Conservation (phyloP, 2,113 vertebrate genomes). For the Protobothrops flavoviridis region DNA sequence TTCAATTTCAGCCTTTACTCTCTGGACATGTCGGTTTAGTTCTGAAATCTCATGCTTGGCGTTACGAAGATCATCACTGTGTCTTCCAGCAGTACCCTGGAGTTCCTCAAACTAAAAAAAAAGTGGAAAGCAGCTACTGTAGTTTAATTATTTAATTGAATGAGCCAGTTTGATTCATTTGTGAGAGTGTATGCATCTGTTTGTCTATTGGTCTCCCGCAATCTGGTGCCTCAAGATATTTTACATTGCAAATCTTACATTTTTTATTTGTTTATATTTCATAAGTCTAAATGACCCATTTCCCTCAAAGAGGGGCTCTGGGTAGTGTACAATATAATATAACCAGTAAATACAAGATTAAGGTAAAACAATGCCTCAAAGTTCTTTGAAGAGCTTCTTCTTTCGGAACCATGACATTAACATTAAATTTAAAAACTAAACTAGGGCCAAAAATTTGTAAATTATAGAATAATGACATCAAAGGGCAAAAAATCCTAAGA, state of each 20-base stretch:
- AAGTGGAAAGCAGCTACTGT: neutral
- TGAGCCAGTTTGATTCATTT: neutral
- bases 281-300: neutral
- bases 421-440: neutral
- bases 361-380: too few relatives aligned
- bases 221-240: neutral
- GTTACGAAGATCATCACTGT: slow-evolving; percentile 78
- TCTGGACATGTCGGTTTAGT: slow-evolving; percentile 81
- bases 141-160: neutral
- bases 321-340: neutral
- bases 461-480: neutral
- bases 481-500: neutral
- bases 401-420: too few relatives aligned
- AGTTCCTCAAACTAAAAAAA: slow-evolving; percentile 72
- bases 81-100: slow-evolving; percentile 77
- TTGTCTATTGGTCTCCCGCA: neutral
- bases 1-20: slow-evolving; percentile 86
- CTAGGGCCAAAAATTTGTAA: neutral
- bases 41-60: slow-evolving; percentile 88
- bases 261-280: neutral
- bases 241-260: neutral
- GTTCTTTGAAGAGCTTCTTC: too few relatives aligned
- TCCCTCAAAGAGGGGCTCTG: neutral
- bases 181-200: neutral
- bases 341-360: neutral